phyloP scores from a whole-genome alignment of 1,140 invertebrate genomes.

The Pararge aegeria region DNA sequence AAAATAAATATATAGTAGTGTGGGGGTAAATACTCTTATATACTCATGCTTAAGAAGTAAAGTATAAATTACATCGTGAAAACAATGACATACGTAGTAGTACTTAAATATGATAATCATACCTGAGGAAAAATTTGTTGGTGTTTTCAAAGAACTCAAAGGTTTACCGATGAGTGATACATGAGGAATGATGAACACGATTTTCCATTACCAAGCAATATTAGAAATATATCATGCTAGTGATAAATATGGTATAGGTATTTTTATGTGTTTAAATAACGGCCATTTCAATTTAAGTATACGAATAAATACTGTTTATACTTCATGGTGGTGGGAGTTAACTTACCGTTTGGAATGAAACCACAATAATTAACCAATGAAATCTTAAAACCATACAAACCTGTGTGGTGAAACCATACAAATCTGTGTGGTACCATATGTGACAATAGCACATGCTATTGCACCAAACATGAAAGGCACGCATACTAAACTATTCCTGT shows the following conservation, averaged over 20 bases:
- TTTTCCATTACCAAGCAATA: conserved; percentile 26
- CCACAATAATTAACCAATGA: too few relatives aligned
- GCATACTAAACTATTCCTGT: too few relatives aligned
- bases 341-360: conserved; percentile 29
- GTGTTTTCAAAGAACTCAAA: conserved; percentile 18
- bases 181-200: conserved; percentile 17
- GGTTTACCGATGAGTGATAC: conserved; percentile 18
- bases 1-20: conserved; percentile 13
- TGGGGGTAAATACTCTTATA: conserved; percentile 21
- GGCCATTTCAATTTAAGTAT: conserved; percentile 2
- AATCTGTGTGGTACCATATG: too few relatives aligned
- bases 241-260: conserved; percentile 18
- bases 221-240: conserved; percentile 24
- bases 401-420: too few relatives aligned
- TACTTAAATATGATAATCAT: conserved; percentile 35
- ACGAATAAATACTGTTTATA: conserved; percentile 2
- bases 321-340: conserved; percentile 7
- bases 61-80: conserved; percentile 56
- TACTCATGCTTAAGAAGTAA: conserved; percentile 54
- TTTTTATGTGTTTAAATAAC: conserved; percentile 1
- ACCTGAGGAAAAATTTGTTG: conserved; percentile 18
- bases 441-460: too few relatives aligned
- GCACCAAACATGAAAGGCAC: too few relatives aligned
- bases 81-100: conserved; percentile 39
- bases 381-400: too few relatives aligned